A percentile compares a stretch with the other conserved stretches of the same genome.
These are phyloP conservation scores for Crypturellus undulatus DNA, from an alignment of 2,113 vertebrate genomes.

Conservation along the genomic window DNA sequence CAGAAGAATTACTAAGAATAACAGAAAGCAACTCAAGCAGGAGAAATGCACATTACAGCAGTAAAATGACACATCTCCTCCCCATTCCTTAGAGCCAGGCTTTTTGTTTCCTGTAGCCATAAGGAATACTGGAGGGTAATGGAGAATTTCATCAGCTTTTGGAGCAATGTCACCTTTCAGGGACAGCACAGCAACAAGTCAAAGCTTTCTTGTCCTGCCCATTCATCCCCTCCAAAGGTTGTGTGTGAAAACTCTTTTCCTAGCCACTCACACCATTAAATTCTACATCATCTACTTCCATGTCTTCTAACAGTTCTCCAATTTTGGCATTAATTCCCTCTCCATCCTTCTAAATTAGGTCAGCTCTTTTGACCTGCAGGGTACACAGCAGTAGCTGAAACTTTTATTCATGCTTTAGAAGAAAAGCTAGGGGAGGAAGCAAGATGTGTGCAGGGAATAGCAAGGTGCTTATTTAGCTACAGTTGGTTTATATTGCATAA, in stretches of 20 bases:
- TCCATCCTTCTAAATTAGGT: not conserved
- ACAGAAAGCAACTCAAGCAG: not conserved
- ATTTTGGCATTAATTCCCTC: not conserved
- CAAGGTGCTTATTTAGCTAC: not conserved
- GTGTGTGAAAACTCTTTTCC: not conserved
- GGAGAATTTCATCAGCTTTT: not conserved
- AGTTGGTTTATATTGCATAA: not conserved
- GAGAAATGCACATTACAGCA: not conserved
- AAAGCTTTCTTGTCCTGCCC: not conserved
- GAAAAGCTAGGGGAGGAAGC: not conserved
- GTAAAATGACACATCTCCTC: not conserved
- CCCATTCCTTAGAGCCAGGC: not conserved
- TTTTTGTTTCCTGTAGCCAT: not conserved
- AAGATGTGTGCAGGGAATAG: not conserved
- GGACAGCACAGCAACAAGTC: not conserved
- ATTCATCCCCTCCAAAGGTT: not conserved
- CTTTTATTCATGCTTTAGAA: not conserved
- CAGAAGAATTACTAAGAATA: not conserved
- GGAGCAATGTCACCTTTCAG: not conserved
- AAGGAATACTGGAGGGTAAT: not conserved
- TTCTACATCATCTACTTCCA: not conserved
- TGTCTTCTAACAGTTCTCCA: not conserved
- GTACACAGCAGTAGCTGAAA: not conserved
- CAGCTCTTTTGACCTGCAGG: not conserved
- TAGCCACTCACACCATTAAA: not conserved